phyloP scores from a whole-genome alignment of 2,797 vertebrate genomes.

The Chelon auratus region DNA sequence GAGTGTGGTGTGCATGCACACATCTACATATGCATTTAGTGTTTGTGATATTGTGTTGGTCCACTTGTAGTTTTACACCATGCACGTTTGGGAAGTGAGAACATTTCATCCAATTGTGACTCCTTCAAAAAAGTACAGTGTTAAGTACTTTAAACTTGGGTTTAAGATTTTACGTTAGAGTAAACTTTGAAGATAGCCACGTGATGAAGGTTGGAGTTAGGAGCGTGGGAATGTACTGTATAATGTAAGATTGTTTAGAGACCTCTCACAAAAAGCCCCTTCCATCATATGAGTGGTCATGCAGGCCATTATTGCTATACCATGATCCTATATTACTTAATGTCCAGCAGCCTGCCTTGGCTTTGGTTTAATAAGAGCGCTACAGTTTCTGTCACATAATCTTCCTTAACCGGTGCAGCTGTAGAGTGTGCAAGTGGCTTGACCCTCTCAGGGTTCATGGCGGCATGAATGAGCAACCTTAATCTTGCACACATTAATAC shows the following conservation, averaged over 20 bases:
- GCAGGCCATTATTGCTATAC: background rate
- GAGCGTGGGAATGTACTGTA: slow-evolving; percentile 1
- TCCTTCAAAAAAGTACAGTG: background rate
- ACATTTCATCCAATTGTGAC: background rate
- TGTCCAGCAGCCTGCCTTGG: background rate
- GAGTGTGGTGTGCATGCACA: background rate
- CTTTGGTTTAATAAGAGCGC: background rate
- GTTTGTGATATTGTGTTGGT: too few relatives aligned
- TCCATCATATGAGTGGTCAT: background rate
- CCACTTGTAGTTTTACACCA: too few relatives aligned
- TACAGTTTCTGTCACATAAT: background rate
- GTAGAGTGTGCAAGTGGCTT: background rate
- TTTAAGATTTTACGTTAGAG: background rate
- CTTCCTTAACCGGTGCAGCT: background rate
- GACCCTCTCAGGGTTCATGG: background rate
- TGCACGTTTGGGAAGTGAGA: background rate
- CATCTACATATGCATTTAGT: background rate
- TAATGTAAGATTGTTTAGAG: background rate
- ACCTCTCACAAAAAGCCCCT: too few relatives aligned
- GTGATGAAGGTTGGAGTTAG: background rate
- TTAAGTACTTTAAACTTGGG: background rate
- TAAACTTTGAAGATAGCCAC: background rate
- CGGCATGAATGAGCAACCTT: background rate
- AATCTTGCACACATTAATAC: background rate
- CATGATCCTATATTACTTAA: background rate